Evolutionary conservation across 2,113 vertebrate species (phyloP).

Genomic region (Gracilinanus agilis): DNA sequence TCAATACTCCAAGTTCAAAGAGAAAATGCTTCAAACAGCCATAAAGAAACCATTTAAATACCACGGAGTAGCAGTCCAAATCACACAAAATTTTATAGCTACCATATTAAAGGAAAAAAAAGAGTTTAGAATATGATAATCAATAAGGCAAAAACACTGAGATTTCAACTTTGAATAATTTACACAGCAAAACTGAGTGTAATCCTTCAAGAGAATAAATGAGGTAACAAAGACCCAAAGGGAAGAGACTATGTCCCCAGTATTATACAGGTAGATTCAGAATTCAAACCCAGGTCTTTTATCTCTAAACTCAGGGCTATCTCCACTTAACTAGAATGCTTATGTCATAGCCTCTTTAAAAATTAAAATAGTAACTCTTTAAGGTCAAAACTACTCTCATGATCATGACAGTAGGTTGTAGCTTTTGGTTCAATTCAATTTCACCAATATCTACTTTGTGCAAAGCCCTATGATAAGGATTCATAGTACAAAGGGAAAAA

Average conservation of each 20-base stretch:
- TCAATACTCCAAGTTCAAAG: background rate
- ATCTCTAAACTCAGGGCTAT: background rate
- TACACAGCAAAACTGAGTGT: background rate
- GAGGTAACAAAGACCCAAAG: background rate
- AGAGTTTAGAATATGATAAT: background rate
- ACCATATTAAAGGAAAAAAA: background rate
- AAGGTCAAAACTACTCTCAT: background rate
- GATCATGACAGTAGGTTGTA: background rate
- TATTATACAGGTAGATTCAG: background rate
- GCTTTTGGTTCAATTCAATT: background rate
- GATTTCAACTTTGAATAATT: background rate
- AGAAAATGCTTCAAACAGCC: background rate
- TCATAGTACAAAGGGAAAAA: background rate
- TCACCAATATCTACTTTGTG: background rate
- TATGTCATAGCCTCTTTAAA: background rate
- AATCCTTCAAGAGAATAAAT: background rate
- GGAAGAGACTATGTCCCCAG: background rate
- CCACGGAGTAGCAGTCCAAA: background rate
- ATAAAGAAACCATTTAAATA: background rate
- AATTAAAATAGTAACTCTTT: background rate
- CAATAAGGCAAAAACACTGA: background rate
- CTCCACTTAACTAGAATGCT: background rate
- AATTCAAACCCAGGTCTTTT: background rate
- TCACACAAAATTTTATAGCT: background rate
- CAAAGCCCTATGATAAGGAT: background rate